Base-by-base conservation (phyloP, 2,113 vertebrate species). In the Gallinago undulata region DNA sequence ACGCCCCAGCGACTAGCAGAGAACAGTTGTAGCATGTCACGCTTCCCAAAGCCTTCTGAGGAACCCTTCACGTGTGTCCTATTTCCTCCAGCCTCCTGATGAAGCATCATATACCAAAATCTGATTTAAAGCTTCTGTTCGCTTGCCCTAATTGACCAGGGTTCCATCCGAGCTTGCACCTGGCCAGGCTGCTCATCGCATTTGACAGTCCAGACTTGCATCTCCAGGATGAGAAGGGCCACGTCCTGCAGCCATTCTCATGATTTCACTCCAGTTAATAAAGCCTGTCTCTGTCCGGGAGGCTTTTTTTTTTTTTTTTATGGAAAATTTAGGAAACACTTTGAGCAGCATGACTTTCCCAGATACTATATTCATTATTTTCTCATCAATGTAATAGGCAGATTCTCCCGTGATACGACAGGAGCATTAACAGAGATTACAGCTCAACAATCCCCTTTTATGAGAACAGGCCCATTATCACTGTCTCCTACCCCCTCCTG, bases 331-430 rank as follows among this genome's bases (percentile, higher is more conserved):
- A 57, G 92, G 78, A 76, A 95, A 87, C 33, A 69, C 50, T 69
- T 86, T 87, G 83, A 96, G 28, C 81, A 91, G 77, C 33, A 17
- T 68, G 77, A 88, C 87, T 93, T 97, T 90, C 72, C 82, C 94
- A 78, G 95, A 64, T 94, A 90, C 66, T 93, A 59, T 74, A 48
- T 77, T 91, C 70, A 69, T 88, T 96, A 53, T 72, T 96, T 91
- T 92, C 80, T 89, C 82, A 85, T 97, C 87, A 81, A 51, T 93
- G 90, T 84, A 93, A 89, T 85, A 56, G 89, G 93, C 90, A 96
- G 94, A 97, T 96, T 97, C 74, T 92, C 90, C 81, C 8, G 31
- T 75, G 88, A 84, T 92, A 89, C 1, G 22, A 89, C 76, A 88
- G 73, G 68, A 93, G 51, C 60, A 59, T 37, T 86, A 90, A 86